A percentile compares a stretch with the other conserved stretches of the same genome.
These are phyloP conservation scores for Melanophora roralis DNA, from an alignment of 2,888 invertebrate genomes.

Conservation along the genomic window DNA sequence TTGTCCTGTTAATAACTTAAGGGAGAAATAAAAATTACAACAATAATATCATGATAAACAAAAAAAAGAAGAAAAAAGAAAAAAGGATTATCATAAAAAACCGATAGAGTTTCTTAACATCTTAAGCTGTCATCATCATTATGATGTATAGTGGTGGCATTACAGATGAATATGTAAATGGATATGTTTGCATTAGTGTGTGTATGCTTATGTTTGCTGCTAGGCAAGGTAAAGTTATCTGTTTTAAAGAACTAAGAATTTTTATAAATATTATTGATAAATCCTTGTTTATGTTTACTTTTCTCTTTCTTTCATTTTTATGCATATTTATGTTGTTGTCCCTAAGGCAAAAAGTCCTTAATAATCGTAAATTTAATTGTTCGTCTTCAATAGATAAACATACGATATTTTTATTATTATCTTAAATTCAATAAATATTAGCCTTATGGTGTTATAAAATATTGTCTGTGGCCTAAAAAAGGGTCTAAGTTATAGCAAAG, in stretches of 20 bases:
- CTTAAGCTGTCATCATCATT: conserved; percentile 13
- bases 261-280: conserved; percentile 4
- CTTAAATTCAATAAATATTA: background rate
- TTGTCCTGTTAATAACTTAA: background rate
- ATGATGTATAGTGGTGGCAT: conserved; percentile 3
- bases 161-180: background rate
- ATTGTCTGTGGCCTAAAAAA: too few relatives aligned
- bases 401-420: background rate
- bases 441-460: too few relatives aligned
- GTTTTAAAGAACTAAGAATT: background rate
- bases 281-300: background rate
- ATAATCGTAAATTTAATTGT: conserved; percentile 28
- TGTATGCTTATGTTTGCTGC: background rate
- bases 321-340: too few relatives aligned
- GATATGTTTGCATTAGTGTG: background rate
- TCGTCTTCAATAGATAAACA: background rate
- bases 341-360: background rate
- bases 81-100: too few relatives aligned
- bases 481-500: too few relatives aligned
- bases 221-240: background rate
- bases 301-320: background rate
- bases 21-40: background rate
- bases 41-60: background rate
- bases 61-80: background rate
- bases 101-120: background rate